Evolutionary conservation across 2,113 vertebrate species (phyloP).

Genomic region (Ammodramus savannarum): DNA sequence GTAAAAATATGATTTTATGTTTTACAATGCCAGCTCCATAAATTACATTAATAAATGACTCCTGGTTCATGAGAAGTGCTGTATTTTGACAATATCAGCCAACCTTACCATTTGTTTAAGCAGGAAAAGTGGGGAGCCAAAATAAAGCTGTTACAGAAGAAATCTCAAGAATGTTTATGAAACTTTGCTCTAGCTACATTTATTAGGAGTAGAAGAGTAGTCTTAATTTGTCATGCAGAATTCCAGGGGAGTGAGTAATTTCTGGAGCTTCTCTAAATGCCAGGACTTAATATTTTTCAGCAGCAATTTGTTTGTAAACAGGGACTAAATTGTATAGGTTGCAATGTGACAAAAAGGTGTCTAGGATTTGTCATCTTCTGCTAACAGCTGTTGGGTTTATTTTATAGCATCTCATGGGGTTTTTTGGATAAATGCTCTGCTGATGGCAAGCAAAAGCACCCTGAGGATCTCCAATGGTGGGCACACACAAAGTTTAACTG

Average conservation of each 20-base stretch:
- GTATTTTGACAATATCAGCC: slow-evolving; percentile 76
- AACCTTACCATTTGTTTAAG: slow-evolving; percentile 77
- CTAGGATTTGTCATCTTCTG: slow-evolving; percentile 60
- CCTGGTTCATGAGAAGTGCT: slow-evolving; percentile 69
- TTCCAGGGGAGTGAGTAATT: slow-evolving; percentile 75
- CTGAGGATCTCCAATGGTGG: slow-evolving; percentile 15
- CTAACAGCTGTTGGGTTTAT: slow-evolving; percentile 38
- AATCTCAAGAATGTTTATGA: slow-evolving; percentile 77
- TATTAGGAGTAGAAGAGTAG: slow-evolving; percentile 65
- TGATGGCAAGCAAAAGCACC: slow-evolving; percentile 37
- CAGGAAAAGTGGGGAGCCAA: slow-evolving; percentile 75
- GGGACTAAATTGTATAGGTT: slow-evolving; percentile 36
- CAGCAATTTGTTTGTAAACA: slow-evolving; percentile 70
- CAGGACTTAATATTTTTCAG: slow-evolving; percentile 63
- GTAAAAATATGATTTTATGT: slow-evolving; percentile 66
- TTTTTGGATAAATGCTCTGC: slow-evolving; percentile 40
- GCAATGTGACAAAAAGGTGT: slow-evolving; percentile 50
- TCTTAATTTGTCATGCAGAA: slow-evolving; percentile 74
- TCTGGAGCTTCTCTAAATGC: slow-evolving; percentile 67
- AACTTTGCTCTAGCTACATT: slow-evolving; percentile 70
- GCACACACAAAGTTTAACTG: neutral
- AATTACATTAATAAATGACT: slow-evolving; percentile 73
- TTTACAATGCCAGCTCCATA: slow-evolving; percentile 57
- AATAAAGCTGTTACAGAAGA: slow-evolving; percentile 75
- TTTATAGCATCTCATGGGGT: slow-evolving; percentile 16